These are phyloP conservation scores for Cantharis rufa DNA, from an alignment of 2,888 invertebrate genomes.

Conservation along the genomic window DNA sequence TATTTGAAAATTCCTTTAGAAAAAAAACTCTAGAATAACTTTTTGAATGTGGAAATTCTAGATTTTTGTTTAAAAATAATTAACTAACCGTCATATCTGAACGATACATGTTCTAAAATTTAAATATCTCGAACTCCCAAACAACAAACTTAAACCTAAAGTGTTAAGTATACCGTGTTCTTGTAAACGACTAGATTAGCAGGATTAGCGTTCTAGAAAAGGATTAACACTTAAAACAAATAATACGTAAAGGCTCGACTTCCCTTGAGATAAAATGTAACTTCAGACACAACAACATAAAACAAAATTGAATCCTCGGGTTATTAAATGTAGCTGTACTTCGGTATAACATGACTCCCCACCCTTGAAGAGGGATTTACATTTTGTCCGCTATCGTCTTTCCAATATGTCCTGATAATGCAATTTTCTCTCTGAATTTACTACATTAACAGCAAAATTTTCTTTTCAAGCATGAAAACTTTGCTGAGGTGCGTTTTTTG, in stretches of 20 bases:
- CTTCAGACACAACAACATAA: neutral
- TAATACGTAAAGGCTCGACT: neutral
- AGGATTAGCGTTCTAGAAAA: neutral
- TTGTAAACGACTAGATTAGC: slow-evolving; percentile 2
- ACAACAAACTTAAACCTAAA: neutral
- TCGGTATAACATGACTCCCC: neutral
- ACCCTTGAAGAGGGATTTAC: neutral
- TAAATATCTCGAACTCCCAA: neutral
- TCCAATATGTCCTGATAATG: neutral
- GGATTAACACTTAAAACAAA: slow-evolving; percentile 3
- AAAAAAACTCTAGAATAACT: neutral
- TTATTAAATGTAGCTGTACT: neutral
- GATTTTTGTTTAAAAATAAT: neutral
- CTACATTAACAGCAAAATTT: neutral
- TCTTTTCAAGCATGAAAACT: neutral
- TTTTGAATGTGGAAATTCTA: neutral
- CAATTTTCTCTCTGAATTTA: neutral
- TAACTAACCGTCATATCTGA: neutral
- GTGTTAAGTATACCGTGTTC: neutral
- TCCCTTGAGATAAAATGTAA: neutral
- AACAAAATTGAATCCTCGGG: neutral
- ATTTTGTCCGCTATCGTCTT: neutral
- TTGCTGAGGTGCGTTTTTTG: no score
- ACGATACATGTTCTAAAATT: neutral
- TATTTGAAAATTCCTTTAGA: neutral